phyloP scores from a whole-genome alignment of 2,113 vertebrate species.

The Neolamprologus toae region DNA sequence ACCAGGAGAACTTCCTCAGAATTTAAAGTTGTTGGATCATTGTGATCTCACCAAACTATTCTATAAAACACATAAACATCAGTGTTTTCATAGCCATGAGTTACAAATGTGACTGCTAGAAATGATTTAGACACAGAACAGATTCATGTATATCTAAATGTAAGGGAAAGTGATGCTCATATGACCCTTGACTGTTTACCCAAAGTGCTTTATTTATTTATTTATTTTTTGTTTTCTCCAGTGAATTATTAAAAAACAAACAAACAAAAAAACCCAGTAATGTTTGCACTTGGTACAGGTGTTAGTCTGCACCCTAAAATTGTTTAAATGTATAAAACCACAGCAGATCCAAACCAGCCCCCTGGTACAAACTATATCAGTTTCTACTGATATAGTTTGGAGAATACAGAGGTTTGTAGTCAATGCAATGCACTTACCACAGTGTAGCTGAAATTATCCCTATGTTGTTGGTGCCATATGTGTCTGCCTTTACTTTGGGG shows the following conservation, averaged over 20 bases:
- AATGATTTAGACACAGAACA: background rate
- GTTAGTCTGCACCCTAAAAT: background rate
- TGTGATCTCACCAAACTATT: background rate
- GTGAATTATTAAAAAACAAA: background rate
- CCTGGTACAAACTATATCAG: background rate
- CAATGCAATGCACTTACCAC: fast-evolving
- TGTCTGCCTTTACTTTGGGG: background rate
- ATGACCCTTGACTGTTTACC: background rate
- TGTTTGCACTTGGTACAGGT: background rate
- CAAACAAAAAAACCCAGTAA: fast-evolving
- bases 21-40: background rate
- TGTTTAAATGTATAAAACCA: background rate
- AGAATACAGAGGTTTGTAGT: background rate
- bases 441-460: background rate
- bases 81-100: background rate
- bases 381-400: background rate
- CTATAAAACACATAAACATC: background rate
- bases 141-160: background rate
- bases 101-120: background rate
- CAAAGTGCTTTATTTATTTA: background rate
- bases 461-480: background rate
- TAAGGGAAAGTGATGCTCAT: background rate
- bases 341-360: background rate
- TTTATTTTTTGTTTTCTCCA: background rate
- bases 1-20: background rate